phyloP scores from a whole-genome alignment of 2,888 invertebrate species.

The Acanthopleura granulata region DNA sequence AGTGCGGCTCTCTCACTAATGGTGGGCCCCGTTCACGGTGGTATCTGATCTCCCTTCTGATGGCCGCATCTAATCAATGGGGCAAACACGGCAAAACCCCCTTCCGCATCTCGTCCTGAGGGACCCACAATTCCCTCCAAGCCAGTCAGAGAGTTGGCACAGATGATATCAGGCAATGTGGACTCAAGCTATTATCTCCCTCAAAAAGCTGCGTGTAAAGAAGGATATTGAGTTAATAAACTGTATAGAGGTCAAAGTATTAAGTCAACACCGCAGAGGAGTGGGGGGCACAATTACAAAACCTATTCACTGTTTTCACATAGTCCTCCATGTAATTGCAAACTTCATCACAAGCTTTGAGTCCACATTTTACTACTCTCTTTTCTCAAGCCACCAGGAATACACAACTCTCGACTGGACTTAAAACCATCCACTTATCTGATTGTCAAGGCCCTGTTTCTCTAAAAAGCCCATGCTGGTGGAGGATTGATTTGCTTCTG shows the following conservation, averaged over 20 bases:
- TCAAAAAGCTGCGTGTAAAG: not conserved
- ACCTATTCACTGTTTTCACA: not conserved
- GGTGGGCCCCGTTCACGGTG: not conserved
- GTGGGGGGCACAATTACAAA: not conserved
- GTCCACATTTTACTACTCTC: constrained; percentile 8
- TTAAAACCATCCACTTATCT: constrained; percentile 12
- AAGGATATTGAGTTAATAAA: constrained; percentile 17
- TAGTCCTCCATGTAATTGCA: not conserved
- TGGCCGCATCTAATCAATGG: not conserved
- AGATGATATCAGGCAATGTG: constrained; percentile 3
- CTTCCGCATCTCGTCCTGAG: no score
- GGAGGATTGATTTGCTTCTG: constrained; percentile 7
- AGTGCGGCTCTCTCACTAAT: not conserved
- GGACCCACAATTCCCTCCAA: no score
- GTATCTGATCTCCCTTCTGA: not conserved
- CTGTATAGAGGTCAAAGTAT: not conserved
- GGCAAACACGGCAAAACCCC: not conserved
- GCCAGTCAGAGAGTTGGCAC: not conserved
- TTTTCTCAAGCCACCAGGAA: not conserved
- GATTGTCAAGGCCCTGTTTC: not conserved
- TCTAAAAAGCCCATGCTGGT: constrained; percentile 9
- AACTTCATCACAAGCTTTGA: not conserved
- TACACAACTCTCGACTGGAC: not conserved
- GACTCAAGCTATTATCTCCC: not conserved
- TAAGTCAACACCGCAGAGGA: not conserved